Conservation (phyloP, 2,888 invertebrate genomes). For the Ophion ellenae region DNA sequence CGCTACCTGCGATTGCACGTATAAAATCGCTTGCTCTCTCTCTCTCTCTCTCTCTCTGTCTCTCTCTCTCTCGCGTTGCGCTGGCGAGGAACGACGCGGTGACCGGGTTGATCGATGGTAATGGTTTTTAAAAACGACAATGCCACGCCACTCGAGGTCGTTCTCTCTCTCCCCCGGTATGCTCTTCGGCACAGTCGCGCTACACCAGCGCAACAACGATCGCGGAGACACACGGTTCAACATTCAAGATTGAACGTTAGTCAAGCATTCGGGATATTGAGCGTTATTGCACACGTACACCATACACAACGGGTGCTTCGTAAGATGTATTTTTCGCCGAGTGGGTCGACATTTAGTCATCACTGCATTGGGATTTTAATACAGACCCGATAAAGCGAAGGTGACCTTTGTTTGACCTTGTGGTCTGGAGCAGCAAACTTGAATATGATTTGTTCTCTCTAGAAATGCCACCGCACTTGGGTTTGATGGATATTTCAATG, state of each 20-base stretch:
- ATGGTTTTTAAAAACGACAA: slow-evolving; percentile 67
- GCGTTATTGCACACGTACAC: slow-evolving; percentile 7
- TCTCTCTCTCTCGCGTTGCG: not conserved
- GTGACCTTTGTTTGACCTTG: too few species aligned
- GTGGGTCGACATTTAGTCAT: too few species aligned
- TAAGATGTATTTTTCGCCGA: too few species aligned
- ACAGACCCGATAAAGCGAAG: too few species aligned
- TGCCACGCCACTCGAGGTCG: slow-evolving; percentile 66
- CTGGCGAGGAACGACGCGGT: slow-evolving; percentile 34
- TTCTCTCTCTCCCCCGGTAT: slow-evolving; percentile 28
- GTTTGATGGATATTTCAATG: not conserved
- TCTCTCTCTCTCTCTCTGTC: slow-evolving; percentile 15
- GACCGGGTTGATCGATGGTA: slow-evolving; percentile 67
- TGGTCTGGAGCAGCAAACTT: too few species aligned
- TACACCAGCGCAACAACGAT: slow-evolving; percentile 18
- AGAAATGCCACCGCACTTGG: too few species aligned
- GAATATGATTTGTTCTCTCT: too few species aligned
- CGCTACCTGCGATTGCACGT: slow-evolving; percentile 56
- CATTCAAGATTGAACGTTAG: slow-evolving; percentile 43
- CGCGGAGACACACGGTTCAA: not conserved
- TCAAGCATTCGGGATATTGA: slow-evolving; percentile 28
- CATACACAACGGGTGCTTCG: not conserved
- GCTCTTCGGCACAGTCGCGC: not conserved
- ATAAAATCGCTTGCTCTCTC: slow-evolving; percentile 36
- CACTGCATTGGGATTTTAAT: too few species aligned